Conservation (phyloP, 1,140 invertebrate species). For the Platyscapa corneri region DNA sequence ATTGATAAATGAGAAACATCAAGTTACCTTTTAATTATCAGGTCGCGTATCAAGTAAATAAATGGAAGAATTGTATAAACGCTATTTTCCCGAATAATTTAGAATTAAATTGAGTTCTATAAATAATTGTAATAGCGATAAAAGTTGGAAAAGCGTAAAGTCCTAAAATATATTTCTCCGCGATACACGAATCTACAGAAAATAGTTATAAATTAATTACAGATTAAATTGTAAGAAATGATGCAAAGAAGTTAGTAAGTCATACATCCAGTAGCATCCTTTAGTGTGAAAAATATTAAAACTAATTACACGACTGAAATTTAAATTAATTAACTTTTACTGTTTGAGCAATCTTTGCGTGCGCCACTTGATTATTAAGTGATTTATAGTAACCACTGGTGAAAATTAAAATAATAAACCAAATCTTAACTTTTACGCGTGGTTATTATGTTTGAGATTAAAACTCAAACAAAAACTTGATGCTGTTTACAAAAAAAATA, state of each 20-base stretch:
- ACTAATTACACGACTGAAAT: background rate
- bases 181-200: background rate
- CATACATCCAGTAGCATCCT: too few relatives aligned
- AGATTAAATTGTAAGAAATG: background rate
- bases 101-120: too few relatives aligned
- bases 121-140: conserved; percentile 39
- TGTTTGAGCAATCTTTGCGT: background rate
- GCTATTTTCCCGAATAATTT: too few relatives aligned
- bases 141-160: background rate
- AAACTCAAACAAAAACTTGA: too few relatives aligned
- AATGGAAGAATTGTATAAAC: background rate
- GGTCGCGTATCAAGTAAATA: background rate
- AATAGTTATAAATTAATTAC: background rate
- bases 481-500: too few relatives aligned
- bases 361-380: background rate
- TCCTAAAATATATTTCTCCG: too few relatives aligned
- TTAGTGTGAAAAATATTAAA: too few relatives aligned
- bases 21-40: background rate
- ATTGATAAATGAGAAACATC: background rate
- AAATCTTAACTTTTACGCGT: too few relatives aligned
- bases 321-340: background rate
- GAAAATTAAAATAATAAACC: background rate
- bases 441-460: too few relatives aligned
- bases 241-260: too few relatives aligned
- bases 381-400: background rate